Conservation (phyloP, 2,888 invertebrate genomes). For the Drosophila meridionalis region DNA sequence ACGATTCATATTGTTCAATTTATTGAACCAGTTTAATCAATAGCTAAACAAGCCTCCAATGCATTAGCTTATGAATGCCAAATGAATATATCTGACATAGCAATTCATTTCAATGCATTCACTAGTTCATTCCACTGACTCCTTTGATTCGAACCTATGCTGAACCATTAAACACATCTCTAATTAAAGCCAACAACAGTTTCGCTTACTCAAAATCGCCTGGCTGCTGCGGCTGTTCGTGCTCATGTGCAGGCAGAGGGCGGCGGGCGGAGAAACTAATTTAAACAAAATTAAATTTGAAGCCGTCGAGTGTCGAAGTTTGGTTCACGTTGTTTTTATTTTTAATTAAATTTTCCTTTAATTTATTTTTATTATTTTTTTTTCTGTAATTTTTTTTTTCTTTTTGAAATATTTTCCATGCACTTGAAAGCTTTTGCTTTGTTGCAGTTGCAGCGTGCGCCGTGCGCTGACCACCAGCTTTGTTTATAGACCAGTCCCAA, state of each 20-base stretch:
- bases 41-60: background rate
- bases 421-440: constrained; percentile 39
- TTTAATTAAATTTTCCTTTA: background rate
- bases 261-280: constrained; percentile 46
- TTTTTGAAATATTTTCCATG: constrained; percentile 12
- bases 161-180: background rate
- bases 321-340: constrained; percentile 18
- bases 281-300: constrained; percentile 33
- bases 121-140: background rate
- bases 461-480: constrained; percentile 50
- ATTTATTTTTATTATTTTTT: background rate
- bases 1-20: background rate
- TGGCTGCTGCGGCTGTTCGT: constrained; percentile 54
- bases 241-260: constrained; percentile 52
- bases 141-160: background rate
- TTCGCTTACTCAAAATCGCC: constrained; percentile 65
- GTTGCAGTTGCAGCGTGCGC: constrained; percentile 29
- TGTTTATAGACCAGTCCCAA: constrained; percentile 60
- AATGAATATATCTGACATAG: background rate
- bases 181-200: constrained; percentile 24
- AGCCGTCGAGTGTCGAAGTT: background rate
- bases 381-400: constrained; percentile 6
- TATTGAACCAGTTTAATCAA: background rate
- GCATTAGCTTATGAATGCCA: background rate
- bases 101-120: too few species aligned